Conservation (phyloP, 1,140 invertebrate genomes). For the Drosophila takahashii region DNA sequence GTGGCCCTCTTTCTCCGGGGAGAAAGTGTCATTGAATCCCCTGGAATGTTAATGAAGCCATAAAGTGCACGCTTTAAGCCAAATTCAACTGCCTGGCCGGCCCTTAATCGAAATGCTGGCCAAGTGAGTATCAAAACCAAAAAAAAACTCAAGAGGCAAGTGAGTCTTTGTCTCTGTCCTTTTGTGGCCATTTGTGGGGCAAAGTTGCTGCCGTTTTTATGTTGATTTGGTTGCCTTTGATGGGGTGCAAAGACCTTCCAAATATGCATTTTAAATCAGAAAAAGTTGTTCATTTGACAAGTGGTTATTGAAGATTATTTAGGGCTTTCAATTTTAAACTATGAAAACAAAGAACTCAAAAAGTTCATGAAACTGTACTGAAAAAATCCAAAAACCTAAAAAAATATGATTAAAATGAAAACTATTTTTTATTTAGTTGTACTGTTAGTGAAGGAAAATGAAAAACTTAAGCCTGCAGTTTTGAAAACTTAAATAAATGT, state of each 20-base stretch:
- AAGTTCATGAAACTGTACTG: neutral
- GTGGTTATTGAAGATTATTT: conserved; percentile 24
- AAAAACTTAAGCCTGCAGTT: too few species aligned
- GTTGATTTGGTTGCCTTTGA: conserved; percentile 31
- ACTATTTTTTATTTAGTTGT: too few species aligned
- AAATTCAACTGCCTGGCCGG: conserved; percentile 54
- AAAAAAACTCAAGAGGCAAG: neutral
- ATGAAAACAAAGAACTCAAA: neutral
- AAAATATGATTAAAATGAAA: too few species aligned
- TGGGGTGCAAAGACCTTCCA: conserved; percentile 31
- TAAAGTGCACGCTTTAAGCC: conserved; percentile 67
- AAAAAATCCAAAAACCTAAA: too few species aligned
- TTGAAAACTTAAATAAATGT: too few species aligned
- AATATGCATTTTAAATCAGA: conserved; percentile 17
- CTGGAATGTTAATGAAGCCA: conserved; percentile 76
- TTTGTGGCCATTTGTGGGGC: conserved; percentile 6
- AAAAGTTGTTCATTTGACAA: conserved; percentile 14
- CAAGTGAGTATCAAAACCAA: conserved; percentile 13
- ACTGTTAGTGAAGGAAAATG: too few species aligned
- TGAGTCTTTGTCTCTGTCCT: conserved; percentile 13
- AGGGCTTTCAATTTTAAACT: neutral
- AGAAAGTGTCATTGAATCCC: conserved; percentile 57
- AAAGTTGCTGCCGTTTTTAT: conserved; percentile 32
- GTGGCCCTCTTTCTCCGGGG: neutral
- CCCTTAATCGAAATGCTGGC: conserved; percentile 50